These are phyloP conservation scores for Trematocara marginatum DNA, from an alignment of 2,113 vertebrate genomes.

Conservation along the genomic window DNA sequence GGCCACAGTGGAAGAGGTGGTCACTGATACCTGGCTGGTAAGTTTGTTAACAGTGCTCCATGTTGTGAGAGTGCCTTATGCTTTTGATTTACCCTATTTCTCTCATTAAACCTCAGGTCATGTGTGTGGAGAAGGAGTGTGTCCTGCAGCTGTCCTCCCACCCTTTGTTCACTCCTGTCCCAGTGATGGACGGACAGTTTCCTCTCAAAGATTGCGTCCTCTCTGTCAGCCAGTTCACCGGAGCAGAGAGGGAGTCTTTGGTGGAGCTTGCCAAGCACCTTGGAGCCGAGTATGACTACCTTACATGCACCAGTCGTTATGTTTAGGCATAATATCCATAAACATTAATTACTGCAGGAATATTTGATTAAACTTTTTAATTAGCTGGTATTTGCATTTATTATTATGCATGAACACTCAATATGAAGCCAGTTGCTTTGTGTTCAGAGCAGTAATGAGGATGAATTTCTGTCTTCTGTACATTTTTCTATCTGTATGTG, in stretches of 20 bases:
- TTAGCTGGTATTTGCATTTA: neutral
- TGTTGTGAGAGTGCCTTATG: rapidly evolving
- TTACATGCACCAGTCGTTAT: neutral
- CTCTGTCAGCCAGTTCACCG: slow-evolving; percentile 92
- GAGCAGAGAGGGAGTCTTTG: slow-evolving; percentile 89
- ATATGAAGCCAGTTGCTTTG: neutral
- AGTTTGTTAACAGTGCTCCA: slow-evolving; percentile 31
- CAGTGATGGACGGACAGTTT: slow-evolving; percentile 75
- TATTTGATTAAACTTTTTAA: neutral
- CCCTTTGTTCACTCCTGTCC: slow-evolving; percentile 88
- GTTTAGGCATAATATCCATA: neutral
- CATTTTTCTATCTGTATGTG: neutral
- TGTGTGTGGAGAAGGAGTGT: slow-evolving; percentile 84
- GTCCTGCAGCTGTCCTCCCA: slow-evolving; percentile 79
- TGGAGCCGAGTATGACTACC: slow-evolving; percentile 81
- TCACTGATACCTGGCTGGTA: slow-evolving; percentile 97
- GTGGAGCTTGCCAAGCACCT: slow-evolving; percentile 83
- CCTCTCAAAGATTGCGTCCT: slow-evolving; percentile 86
- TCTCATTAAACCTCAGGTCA: slow-evolving; percentile 68
- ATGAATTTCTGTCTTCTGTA: too few species aligned
- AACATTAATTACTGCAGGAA: neutral
- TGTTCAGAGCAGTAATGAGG: neutral
- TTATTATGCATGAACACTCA: neutral
- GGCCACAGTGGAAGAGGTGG: slow-evolving; percentile 87
- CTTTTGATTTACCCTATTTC: neutral